Evolutionary conservation across 2,113 vertebrate species (phyloP).

Genomic region (Orycteropus afer): DNA sequence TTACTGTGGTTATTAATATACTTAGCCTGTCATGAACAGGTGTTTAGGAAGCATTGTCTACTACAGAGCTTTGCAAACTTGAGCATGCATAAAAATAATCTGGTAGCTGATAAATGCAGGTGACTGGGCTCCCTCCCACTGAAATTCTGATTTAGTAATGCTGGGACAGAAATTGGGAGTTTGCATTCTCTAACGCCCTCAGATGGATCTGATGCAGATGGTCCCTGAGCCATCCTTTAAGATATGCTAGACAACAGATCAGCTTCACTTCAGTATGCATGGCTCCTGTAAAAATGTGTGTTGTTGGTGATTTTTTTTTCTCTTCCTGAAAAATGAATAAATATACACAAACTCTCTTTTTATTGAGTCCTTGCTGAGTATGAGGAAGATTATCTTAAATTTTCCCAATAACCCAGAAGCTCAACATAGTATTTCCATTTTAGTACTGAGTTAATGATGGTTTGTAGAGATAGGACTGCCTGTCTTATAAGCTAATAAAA

Average conservation of each 20-base stretch:
- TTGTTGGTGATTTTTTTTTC: neutral
- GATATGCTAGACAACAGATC: neutral
- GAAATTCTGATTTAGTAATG: slow-evolving; percentile 1
- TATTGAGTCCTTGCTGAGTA: no score
- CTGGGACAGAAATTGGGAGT: neutral
- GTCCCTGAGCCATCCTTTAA: neutral
- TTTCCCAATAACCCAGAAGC: neutral
- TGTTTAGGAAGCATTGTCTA: neutral
- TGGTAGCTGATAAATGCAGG: neutral
- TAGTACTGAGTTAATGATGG: neutral
- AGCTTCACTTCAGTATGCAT: neutral
- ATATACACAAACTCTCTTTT: neutral
- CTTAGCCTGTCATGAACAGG: neutral
- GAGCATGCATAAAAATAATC: neutral
- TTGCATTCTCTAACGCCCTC: neutral
- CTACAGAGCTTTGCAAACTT: neutral
- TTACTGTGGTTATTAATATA: neutral
- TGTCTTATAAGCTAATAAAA: neutral
- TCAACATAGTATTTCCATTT: neutral
- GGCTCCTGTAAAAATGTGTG: neutral
- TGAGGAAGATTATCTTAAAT: neutral
- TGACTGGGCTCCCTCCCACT: neutral
- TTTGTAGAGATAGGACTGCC: neutral
- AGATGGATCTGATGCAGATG: neutral
- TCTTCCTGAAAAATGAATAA: neutral